phyloP scores from a whole-genome alignment of 2,797 vertebrate genomes.

The Balearica regulorum region DNA sequence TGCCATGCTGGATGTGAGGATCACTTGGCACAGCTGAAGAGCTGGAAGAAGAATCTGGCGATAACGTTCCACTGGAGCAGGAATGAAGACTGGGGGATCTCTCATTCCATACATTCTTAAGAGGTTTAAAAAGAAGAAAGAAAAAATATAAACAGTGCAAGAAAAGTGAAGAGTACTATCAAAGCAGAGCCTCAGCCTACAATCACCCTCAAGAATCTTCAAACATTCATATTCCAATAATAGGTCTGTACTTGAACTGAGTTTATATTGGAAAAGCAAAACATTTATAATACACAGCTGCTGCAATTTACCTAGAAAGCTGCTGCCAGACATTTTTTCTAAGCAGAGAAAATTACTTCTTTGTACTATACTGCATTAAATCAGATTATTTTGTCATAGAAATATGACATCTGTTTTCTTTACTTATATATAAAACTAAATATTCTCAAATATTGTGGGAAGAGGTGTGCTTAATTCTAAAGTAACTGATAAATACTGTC shows the following conservation, averaged over 20 bases:
- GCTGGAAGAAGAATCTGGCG: slow-evolving; percentile 93
- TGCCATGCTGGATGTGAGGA: slow-evolving; percentile 91
- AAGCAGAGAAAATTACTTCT: neutral
- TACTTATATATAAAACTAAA: neutral
- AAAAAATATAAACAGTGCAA: neutral
- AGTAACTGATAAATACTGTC: neutral
- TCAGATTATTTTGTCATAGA: neutral
- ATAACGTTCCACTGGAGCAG: slow-evolving; percentile 90
- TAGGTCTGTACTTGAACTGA: neutral
- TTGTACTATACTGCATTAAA: neutral
- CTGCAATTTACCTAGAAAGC: neutral
- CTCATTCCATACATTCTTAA: slow-evolving; percentile 84
- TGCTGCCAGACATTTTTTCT: neutral
- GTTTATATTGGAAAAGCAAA: neutral
- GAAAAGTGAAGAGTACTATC: neutral
- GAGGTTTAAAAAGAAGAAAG: neutral
- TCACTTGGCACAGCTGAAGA: slow-evolving; percentile 89
- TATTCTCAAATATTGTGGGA: neutral
- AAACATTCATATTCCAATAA: neutral
- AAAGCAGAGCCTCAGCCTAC: neutral
- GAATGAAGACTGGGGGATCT: slow-evolving; percentile 91
- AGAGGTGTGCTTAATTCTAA: neutral
- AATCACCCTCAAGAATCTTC: neutral
- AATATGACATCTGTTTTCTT: neutral
- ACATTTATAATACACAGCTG: neutral